Base-by-base conservation (phyloP, 30 jellyfish, hydroid and myxozoan genomes). In the Chrysaora quinquecirrha region DNA sequence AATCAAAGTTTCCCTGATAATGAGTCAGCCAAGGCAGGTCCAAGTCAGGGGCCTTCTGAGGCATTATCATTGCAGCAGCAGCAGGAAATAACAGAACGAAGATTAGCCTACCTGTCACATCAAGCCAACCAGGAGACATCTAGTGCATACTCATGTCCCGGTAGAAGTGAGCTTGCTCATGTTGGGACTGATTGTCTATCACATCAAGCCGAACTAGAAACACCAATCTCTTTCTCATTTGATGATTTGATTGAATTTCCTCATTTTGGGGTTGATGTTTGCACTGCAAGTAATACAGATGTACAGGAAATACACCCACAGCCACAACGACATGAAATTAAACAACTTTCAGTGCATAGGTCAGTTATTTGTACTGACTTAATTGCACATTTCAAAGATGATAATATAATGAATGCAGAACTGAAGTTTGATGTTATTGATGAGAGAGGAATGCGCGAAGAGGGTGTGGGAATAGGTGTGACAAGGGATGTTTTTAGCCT, bases 311-410 rank as follows among this genome's bases (percentile, higher is more conserved):
- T 43, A 43, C 58, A 43, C 58, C 58, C 16, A 43, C 58, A 43
- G 9, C 58, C 58, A 60, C 61, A 48, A 73, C 29, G 73, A 67
- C 56, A 73, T 67, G 30, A 38, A 34, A 73, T 48, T 47, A 73
- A 50, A 48, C 74, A 34, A 2, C 30, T 73, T 21, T 34, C 73
- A 29, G 73, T 73, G 24, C 85, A 73, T 73, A n/a, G 74, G 10
- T 73, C 85, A 20, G 25, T 21, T 16, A 48, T 73, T 2, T 3
- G 72, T 3, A 22, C 56, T 29, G 83, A 48, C 50, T 34, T 73
- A 67, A 48, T 73, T 20, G 74, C 48, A 12, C 60, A 47, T 73
- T 23, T 73, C 60, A 73, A 73, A 48, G 73, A 73, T 73, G 58
- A 38, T 3, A 2, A 38, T 20, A 48, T 73, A 34, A 18, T 73